Evolutionary conservation across 2,113 vertebrate species (phyloP).

Genomic region (Hyla sarda): DNA sequence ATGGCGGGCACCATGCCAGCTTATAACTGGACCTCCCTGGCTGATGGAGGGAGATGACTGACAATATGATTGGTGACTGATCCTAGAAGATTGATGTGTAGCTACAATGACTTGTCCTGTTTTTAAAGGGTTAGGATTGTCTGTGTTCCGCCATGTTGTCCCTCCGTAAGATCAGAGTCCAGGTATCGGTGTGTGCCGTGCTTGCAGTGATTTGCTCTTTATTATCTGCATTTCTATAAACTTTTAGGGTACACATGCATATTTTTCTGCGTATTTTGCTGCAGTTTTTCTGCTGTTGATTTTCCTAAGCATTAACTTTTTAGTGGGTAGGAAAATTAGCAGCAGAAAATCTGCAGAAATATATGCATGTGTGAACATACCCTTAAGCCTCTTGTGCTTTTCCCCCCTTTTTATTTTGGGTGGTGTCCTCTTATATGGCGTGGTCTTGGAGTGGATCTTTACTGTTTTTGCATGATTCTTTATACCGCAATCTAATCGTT

Average conservation of each 20-base stretch:
- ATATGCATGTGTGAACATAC: too few relatives aligned
- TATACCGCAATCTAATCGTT: not conserved
- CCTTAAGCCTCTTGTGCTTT: too few relatives aligned
- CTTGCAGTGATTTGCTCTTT: slow-evolving; percentile 64
- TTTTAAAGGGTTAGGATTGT: slow-evolving; percentile 72
- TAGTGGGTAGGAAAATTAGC: too few relatives aligned
- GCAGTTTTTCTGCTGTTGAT: not conserved
- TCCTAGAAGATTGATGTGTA: not conserved
- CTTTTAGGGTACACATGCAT: too few relatives aligned
- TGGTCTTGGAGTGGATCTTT: slow-evolving; percentile 1
- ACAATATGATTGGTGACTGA: not conserved
- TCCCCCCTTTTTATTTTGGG: too few relatives aligned
- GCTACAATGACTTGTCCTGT: slow-evolving; percentile 61
- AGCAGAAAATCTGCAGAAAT: too few relatives aligned
- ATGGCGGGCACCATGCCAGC: not conserved
- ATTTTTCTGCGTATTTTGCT: not conserved
- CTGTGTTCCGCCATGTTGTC: slow-evolving; percentile 83
- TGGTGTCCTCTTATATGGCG: not conserved
- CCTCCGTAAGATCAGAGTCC: slow-evolving; percentile 88
- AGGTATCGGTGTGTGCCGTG: slow-evolving; percentile 78
- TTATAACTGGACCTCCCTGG: not conserved
- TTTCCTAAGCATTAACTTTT: too few relatives aligned
- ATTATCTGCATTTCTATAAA: not conserved
- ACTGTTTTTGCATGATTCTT: slow-evolving; percentile 4
- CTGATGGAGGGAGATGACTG: not conserved